Conservation (phyloP, 2,113 vertebrate genomes). For the Pelmatolapia mariae region DNA sequence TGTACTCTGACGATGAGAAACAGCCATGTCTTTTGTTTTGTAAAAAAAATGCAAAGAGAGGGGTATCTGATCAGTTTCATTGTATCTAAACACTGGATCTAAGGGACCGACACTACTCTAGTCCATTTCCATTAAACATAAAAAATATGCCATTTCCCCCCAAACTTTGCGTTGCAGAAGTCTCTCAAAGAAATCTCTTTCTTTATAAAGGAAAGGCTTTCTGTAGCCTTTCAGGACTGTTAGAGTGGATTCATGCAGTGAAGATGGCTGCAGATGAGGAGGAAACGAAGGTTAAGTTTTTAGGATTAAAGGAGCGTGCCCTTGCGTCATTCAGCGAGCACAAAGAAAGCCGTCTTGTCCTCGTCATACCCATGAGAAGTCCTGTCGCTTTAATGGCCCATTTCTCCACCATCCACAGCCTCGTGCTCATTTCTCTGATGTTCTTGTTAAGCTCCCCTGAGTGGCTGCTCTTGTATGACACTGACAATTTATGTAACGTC, state of each 20-base stretch:
- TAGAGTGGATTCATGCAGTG: not conserved
- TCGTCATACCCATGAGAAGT: not conserved
- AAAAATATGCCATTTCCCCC: not conserved
- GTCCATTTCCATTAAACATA: not conserved
- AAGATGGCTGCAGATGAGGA: constrained; percentile 10
- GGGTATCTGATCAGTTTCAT: not conserved
- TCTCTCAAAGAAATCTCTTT: not conserved
- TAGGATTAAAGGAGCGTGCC: constrained; percentile 21
- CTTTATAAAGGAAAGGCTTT: not conserved
- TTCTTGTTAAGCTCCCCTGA: constrained; percentile 30
- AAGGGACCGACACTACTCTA: not conserved
- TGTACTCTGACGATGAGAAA: not conserved
- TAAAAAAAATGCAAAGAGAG: not conserved
- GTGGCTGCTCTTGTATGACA: constrained; percentile 32
- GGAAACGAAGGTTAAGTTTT: not conserved
- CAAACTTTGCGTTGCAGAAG: not conserved
- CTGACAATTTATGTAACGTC: constrained; percentile 31
- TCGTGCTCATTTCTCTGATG: constrained; percentile 27
- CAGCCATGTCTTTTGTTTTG: not conserved
- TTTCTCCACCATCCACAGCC: constrained; percentile 13
- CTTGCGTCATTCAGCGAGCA: not conserved
- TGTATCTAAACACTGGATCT: not conserved
- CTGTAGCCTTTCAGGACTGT: not conserved
- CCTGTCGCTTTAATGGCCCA: constrained; percentile 24
- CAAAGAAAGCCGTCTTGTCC: constrained; percentile 1